Evolutionary conservation across 2,888 invertebrate genomes (phyloP).

Genomic region (Ctenicera cuprea): DNA sequence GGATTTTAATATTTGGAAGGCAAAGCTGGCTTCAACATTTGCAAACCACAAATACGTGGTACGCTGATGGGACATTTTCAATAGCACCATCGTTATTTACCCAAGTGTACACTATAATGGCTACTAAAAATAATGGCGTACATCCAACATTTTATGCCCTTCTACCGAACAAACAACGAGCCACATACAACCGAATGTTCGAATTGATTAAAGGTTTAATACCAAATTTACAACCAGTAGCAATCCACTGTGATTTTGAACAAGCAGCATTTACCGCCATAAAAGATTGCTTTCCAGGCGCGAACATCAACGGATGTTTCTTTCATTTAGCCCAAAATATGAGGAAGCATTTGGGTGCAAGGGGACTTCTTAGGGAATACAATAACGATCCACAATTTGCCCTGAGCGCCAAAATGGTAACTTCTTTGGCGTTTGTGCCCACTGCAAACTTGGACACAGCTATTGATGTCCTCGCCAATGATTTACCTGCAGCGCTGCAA

Average conservation of each 20-base stretch:
- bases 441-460: slow-evolving; percentile 16
- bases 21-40: too few relatives aligned
- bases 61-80: slow-evolving; percentile 20
- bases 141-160: slow-evolving; percentile 35
- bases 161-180: slow-evolving; percentile 31
- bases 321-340: slow-evolving; percentile 26
- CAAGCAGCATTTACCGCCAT: slow-evolving; percentile 21
- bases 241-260: slow-evolving; percentile 35
- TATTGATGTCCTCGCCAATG: not conserved
- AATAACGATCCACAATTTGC: slow-evolving; percentile 29
- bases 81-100: not conserved
- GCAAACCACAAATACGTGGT: not conserved
- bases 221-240: slow-evolving; percentile 23
- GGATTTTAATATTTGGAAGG: slow-evolving; percentile 36
- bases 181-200: slow-evolving; percentile 24
- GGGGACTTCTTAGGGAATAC: slow-evolving; percentile 12
- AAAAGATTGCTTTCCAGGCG: slow-evolving; percentile 7
- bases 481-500: too few relatives aligned
- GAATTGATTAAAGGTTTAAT: not conserved
- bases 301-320: not conserved
- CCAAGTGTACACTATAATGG: too few relatives aligned
- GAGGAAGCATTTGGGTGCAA: slow-evolving; percentile 12
- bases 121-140: slow-evolving; percentile 4
- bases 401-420: slow-evolving; percentile 16
- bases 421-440: slow-evolving; percentile 29